A percentile compares a stretch with the other conserved stretches of the same genome.
Conservation (phyloP, 1,140 invertebrate species). For the Heliconius melpomene region DNA sequence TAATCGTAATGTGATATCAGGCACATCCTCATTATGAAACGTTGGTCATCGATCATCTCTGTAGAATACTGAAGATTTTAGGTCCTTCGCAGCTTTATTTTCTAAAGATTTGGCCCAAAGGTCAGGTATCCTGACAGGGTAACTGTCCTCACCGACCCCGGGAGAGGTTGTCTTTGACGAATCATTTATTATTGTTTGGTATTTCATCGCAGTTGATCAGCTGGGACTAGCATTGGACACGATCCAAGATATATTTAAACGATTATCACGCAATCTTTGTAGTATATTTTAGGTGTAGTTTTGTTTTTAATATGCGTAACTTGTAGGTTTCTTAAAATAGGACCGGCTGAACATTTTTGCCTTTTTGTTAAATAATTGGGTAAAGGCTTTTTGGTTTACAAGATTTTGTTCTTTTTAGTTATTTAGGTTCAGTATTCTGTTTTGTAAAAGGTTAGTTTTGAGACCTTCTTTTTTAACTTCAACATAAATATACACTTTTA, state of each 20-base stretch:
- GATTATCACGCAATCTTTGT: constrained; percentile 10
- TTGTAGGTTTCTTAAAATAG: background rate
- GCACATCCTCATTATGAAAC: too few relatives aligned
- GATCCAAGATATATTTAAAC: constrained; percentile 30
- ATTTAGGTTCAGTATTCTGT: background rate
- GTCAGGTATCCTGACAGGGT: background rate
- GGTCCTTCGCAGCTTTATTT: background rate
- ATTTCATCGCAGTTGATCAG: constrained; percentile 37
- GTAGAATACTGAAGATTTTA: background rate
- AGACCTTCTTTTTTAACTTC: too few relatives aligned
- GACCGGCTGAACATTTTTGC: background rate
- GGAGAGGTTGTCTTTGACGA: constrained; percentile 12
- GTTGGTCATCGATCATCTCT: too few relatives aligned
- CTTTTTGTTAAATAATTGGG: background rate
- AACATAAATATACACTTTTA: too few relatives aligned
- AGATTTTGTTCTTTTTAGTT: background rate
- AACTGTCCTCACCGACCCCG: constrained; percentile 11
- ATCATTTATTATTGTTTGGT: constrained; percentile 28
- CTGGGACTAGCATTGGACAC: constrained; percentile 31
- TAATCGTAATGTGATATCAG: too few relatives aligned
- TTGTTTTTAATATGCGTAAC: constrained; percentile 10
- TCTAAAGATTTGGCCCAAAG: background rate
- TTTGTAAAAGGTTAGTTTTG: background rate
- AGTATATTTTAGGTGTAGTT: constrained; percentile 13
- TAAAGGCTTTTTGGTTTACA: background rate